Base-by-base conservation (phyloP, 2,797 vertebrate species). In the Poeciliopsis turneri region DNA sequence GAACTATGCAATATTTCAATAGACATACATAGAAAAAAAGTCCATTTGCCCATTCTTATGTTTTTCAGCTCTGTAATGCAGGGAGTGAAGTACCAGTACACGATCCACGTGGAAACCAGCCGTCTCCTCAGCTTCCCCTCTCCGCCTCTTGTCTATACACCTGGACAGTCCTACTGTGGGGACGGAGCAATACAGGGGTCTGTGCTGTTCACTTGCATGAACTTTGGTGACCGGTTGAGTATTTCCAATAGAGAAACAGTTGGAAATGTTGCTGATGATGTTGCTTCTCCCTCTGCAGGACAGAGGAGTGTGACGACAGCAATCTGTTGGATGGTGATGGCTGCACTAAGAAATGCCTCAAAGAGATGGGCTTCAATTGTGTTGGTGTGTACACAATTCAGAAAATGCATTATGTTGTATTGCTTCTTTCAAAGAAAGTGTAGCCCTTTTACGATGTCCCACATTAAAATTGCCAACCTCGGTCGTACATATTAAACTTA, bases 261-360 rank as follows among this genome's bases (percentile, higher is more conserved):
- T 23, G 20, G 23, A 61, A 49, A 41, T 72, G 2, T 76, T 39
- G 72, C 55, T 39, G 47, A 23, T 47, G 53, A 55, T 79, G 70
- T 59, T 75, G 69, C 39, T 77, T 79, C 45, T 87, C 39, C 82
- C 55, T 70, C 46, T 85, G 47, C 69, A 99, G 98, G 93, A 94
- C 90, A 51, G 98, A 99, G 72, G 95, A 97, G 84, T 99, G 98
- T 39, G 98, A 99, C 72, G 98, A 99, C 76, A 95, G 95, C 16
- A 96, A 97, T 85, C 93, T 98, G 81, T 61, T 98, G 91, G 97
- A 96, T n/a, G 96, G 96, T 49, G 98, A 99, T 8, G 98, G 98
- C 76, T 99, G 98, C 86, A 97, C 97, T 18, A 96, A 96, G 92
- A 96, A 94, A 13, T 99, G 98, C 85, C 84, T 80, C 47, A 95